Percentiles rank a stretch among this genome's conserved stretches.
These are phyloP conservation scores for Eriocheir sinensis DNA, from an alignment of 1,140 invertebrate genomes.

Conservation along the genomic window DNA sequence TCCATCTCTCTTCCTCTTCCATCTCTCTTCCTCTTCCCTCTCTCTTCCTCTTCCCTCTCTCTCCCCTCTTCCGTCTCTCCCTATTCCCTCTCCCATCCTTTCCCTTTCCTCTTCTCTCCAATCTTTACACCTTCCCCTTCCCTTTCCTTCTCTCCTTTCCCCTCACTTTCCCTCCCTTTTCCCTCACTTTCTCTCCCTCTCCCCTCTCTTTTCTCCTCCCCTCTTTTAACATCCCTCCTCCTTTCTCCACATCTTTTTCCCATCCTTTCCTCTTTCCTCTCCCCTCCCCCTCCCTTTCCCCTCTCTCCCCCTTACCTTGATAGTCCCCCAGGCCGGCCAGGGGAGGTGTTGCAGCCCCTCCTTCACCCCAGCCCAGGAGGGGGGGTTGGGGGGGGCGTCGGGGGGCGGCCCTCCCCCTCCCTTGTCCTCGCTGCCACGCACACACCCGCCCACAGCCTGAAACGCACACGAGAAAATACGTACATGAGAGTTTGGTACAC, in stretches of 20 bases:
- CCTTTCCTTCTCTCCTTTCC: background rate
- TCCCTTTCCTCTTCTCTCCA: background rate
- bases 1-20: background rate
- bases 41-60: background rate
- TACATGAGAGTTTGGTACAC: background rate
- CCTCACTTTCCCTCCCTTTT: too few relatives aligned
- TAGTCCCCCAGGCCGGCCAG: conserved; percentile 33
- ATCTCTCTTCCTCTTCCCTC: background rate
- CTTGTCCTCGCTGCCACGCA: background rate
- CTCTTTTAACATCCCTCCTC: background rate
- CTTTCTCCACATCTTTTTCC: background rate
- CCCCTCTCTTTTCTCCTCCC: background rate
- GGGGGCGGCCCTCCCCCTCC: background rate
- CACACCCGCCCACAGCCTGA: conserved; percentile 37
- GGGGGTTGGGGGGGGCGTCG: background rate
- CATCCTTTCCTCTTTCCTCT: conserved; percentile 33
- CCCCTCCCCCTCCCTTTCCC: background rate
- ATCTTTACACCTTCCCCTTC: background rate
- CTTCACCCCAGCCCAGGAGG: conserved; percentile 32
- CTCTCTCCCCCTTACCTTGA: conserved; percentile 40
- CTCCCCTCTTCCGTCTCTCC: too few relatives aligned
- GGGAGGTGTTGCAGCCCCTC: conserved; percentile 16
- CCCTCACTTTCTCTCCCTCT: background rate
- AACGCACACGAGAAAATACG: background rate
- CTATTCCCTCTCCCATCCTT: background rate